Conservation (phyloP, 2,888 invertebrate genomes). For the Pristionchus maxplancki region DNA sequence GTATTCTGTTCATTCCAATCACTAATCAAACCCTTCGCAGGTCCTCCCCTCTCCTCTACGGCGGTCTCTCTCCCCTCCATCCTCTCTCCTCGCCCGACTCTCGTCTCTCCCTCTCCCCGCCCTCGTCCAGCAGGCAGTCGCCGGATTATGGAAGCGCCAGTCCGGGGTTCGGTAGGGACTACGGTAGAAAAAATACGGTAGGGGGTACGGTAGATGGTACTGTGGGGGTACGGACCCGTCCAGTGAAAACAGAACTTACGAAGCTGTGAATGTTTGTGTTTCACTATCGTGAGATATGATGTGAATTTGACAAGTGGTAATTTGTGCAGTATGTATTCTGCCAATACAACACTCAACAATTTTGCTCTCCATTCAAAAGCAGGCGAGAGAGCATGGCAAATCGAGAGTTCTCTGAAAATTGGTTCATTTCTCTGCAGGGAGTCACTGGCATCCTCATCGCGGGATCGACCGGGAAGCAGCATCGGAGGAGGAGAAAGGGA, state of each 20-base stretch:
- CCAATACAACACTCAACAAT: no score
- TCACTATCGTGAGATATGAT: background rate
- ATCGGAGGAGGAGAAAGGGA: slow-evolving; percentile 51
- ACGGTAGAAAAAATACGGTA: no score
- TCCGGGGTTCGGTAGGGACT: background rate
- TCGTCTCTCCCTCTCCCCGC: slow-evolving; percentile 49
- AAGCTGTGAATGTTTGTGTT: background rate
- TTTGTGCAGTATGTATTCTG: no score
- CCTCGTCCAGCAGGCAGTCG: slow-evolving; percentile 14
- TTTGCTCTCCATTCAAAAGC: no score
- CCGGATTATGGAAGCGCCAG: background rate
- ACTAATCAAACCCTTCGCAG: no score
- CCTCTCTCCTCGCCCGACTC: slow-evolving; percentile 52
- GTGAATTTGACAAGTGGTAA: background rate
- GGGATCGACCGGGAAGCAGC: background rate
- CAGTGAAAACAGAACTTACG: no score
- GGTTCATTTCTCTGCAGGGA: background rate
- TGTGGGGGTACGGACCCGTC: no score
- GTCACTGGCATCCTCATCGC: background rate
- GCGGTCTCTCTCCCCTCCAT: background rate
- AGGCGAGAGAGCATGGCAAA: background rate
- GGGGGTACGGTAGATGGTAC: no score
- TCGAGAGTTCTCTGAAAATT: background rate
- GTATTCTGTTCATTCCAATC: no score
- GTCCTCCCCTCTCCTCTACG: background rate